Evolutionary conservation across 2,888 invertebrate species (phyloP).

Genomic region (Julus scandinavius): DNA sequence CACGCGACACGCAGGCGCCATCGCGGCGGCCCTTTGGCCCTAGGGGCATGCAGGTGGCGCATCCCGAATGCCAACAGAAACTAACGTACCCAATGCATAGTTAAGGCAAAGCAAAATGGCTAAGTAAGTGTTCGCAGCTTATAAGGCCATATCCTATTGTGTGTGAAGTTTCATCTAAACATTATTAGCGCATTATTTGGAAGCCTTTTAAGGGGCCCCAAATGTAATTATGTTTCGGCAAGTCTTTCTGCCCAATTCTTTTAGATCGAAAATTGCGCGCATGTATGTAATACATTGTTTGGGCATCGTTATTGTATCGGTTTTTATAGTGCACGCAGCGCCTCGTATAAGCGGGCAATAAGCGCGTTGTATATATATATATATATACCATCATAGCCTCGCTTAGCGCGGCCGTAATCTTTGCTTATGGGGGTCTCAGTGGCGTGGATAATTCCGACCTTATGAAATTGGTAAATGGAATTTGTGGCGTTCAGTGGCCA

Average conservation of each 20-base stretch:
- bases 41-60: no score
- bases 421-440: slow-evolving; percentile 50
- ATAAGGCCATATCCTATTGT: not conserved
- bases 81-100: no score
- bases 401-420: slow-evolving; percentile 9
- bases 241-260: slow-evolving; percentile 4
- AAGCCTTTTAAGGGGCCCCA: slow-evolving; percentile 35
- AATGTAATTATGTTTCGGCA: slow-evolving; percentile 27
- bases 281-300: slow-evolving; percentile 23
- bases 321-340: not conserved
- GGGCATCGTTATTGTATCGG: slow-evolving; percentile 36
- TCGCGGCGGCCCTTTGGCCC: no score
- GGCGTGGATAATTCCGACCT: slow-evolving; percentile 50
- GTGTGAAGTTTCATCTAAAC: slow-evolving; percentile 10
- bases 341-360: not conserved
- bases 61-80: no score
- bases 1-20: no score
- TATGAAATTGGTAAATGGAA: slow-evolving; percentile 52
- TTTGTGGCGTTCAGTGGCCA: slow-evolving; percentile 50
- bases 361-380: not conserved
- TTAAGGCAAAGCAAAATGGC: not conserved
- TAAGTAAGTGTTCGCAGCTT: not conserved
- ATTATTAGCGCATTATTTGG: slow-evolving; percentile 34
- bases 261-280: slow-evolving; percentile 18
- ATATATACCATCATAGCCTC: not conserved